Percentiles rank a stretch among this genome's conserved stretches.
These are phyloP conservation scores for Crypturellus tataupa DNA, from an alignment of 2,797 vertebrate genomes.

Conservation along the genomic window DNA sequence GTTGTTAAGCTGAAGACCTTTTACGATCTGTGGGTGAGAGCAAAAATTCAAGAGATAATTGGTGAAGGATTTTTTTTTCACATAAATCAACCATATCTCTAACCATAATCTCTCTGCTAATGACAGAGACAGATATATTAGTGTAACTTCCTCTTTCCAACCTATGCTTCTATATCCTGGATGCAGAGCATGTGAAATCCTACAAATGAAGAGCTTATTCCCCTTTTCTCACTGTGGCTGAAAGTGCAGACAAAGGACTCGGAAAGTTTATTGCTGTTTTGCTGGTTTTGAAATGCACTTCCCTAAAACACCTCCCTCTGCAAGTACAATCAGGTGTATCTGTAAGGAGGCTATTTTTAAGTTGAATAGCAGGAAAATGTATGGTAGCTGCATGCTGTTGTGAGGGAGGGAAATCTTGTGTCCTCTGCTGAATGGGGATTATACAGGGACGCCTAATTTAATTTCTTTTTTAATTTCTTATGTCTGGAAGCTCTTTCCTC, in stretches of 20 bases:
- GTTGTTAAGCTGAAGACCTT: background rate
- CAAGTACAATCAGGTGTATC: background rate
- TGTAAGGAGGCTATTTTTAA: background rate
- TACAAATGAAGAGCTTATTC: background rate
- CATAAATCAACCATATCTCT: background rate
- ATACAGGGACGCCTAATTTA: background rate
- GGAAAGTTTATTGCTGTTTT: background rate
- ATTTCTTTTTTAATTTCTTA: background rate
- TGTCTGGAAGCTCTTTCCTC: background rate
- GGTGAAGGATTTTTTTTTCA: background rate
- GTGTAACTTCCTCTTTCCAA: background rate
- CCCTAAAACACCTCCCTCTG: background rate
- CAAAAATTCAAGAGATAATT: background rate
- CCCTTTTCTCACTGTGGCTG: background rate
- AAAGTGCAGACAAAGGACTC: background rate
- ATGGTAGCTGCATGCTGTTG: background rate
- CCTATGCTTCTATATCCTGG: rapidly evolving
- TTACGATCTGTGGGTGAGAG: background rate
- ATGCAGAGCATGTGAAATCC: background rate
- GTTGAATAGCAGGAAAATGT: rapidly evolving
- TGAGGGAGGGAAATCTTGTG: background rate
- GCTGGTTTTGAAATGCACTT: background rate
- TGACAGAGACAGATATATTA: background rate
- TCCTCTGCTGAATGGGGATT: background rate
- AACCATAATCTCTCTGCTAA: background rate